Conservation (phyloP, 2,113 vertebrate genomes). For the Acrocephalus kingi region DNA sequence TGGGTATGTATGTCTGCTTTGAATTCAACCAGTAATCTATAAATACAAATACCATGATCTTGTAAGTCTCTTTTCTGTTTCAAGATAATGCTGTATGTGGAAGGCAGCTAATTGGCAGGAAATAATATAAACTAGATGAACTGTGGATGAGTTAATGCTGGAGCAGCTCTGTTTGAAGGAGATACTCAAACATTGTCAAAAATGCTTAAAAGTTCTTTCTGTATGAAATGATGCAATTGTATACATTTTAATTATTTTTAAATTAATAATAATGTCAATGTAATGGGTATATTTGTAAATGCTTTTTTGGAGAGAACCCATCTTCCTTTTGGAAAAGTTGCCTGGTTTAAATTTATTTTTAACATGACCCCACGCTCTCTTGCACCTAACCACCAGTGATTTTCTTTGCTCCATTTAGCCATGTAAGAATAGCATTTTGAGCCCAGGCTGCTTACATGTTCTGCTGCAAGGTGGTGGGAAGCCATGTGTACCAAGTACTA, state of each 20-base stretch:
- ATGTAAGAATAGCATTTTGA: neutral
- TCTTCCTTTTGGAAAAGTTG: neutral
- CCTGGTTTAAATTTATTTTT: neutral
- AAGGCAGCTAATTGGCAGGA: neutral
- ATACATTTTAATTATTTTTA: neutral
- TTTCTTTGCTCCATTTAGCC: neutral
- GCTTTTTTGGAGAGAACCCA: neutral
- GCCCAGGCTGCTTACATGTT: neutral
- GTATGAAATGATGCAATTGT: neutral
- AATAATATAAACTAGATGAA: neutral
- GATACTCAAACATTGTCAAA: neutral
- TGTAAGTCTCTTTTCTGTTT: neutral
- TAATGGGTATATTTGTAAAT: neutral
- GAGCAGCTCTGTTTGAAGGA: neutral
- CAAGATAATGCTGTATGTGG: neutral
- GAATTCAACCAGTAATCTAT: neutral
- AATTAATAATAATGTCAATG: neutral
- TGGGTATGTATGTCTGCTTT: constrained; percentile 85
- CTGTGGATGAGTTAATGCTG: neutral
- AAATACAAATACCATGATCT: neutral
- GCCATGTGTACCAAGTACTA: neutral
- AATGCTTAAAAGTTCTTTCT: neutral
- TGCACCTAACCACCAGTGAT: neutral
- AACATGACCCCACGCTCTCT: too few species aligned
- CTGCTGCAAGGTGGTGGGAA: neutral